Evolutionary conservation across 2,888 invertebrate genomes (phyloP), one percentile per base, ranked within the genome.

Genomic region (Pterostichus madidus): DNA sequence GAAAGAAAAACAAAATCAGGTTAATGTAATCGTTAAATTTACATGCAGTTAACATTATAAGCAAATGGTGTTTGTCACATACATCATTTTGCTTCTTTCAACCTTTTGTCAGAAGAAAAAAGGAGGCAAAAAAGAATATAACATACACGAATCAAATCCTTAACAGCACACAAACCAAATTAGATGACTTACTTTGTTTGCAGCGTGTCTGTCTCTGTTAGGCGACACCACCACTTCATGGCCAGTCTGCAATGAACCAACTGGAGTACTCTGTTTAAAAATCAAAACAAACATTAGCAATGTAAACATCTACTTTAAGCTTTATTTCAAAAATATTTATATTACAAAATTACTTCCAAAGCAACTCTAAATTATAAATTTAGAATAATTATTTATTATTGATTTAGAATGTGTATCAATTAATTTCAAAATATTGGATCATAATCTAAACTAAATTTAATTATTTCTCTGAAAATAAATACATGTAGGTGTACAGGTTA

Each of bases 171-270:
- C 75, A 52, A 13, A 75, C 52, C 17, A 73, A 35, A 80, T 24
- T 39, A 35, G 53, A 56, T 39, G 13, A 87, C 88, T 92, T 92
- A 96, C 96, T 95, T 96, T 96, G 90, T 94, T 94, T 90, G 94
- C 93, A 86, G 95, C 92, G 91, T 96, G 95, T 90, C 96, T 93
- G 90, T 97, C 97, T 88, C 97, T 94, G 91, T 96, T 96, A 86
- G 97, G 97, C 87, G 97, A 97, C 87, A 96, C 95, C 86, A 97
- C 95, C 86, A 96, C 94, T 92, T 98, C 97, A 90, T 97, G 97
- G 87, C 95, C 96, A 86, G 97, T 97, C 91, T 96, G 97, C 88
- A 97, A 92, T 76, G 97, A 97, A 88, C 97, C 97, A 89, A 97
- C 96, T 84, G 97, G 97, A 85, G 97, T 97, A 86, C 97, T 97